Evolutionary conservation across 2,888 invertebrate species (phyloP), one percentile per base, ranked within the genome.

Genomic region (Campoplex capitator): DNA sequence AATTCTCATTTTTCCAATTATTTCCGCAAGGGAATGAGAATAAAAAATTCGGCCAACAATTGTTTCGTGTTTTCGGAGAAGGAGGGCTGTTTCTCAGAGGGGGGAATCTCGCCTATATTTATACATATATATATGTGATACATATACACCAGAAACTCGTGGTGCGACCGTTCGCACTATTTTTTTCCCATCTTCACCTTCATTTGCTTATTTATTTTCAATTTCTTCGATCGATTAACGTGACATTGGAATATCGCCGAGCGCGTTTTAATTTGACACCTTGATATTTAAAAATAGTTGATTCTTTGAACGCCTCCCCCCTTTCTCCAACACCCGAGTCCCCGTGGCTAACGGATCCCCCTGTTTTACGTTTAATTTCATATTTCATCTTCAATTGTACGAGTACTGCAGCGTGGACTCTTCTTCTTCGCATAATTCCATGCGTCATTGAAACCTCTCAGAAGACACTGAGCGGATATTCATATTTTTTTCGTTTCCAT

Each of bases 221-320:
- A 68, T 78, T 77, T 42, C 23, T 76, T 54, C 62, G 42, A 81
- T 48, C 58, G 28, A n/a, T 83, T 42, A 48, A 79, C 70, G 68
- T 74, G 80, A 87, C 73, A 70, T 71, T 38, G 54, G 62, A 75
- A 75, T 87, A 82, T 75, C 82, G 88, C 86, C 79, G 84, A 82
- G 88, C 77, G 85, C 89, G 90, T 77, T 74, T 68, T 91, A 91
- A 93, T 92, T 92, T 92, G 92, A 92, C 92, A 92, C 92, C 90
- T 90, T 92, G 92, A 92, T 91, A 91, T 92, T 92, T 91, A 93
- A 92, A 93, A 93, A 93, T 93, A 93, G 92, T 93, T 90, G 90
- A 92, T 91, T 92, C 89, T 91, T 91, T 91, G 70, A 87, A 85
- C 68, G 76, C 82, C 75, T 32, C 76, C 65, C 23, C 18, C 32